phyloP scores from a whole-genome alignment of 1,140 invertebrate genomes.

The Physella acuta region DNA sequence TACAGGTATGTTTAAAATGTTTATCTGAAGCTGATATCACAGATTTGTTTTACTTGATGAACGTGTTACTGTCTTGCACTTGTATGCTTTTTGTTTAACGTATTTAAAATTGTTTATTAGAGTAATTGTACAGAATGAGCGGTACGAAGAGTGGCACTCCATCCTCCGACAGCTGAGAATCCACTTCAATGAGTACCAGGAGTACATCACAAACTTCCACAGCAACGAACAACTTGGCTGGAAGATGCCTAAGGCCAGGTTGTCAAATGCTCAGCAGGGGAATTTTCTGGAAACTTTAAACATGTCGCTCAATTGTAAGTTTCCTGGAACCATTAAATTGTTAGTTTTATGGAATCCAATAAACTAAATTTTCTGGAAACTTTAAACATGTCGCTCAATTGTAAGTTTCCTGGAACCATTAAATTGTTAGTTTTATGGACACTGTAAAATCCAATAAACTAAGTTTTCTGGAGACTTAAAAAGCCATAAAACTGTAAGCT shows the following conservation, averaged over 20 bases:
- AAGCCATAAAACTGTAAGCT: too few species aligned
- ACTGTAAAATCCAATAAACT: too few species aligned
- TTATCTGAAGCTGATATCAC: too few species aligned
- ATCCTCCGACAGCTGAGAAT: slow-evolving; percentile 82
- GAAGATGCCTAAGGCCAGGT: slow-evolving; percentile 78
- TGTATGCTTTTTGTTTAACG: too few species aligned
- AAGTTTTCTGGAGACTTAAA: too few species aligned
- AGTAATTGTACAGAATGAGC: slow-evolving; percentile 95
- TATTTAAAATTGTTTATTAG: slow-evolving; percentile 62
- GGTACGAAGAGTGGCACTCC: slow-evolving; percentile 95
- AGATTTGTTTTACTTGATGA: too few species aligned
- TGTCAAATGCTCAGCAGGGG: slow-evolving; percentile 90
- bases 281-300: slow-evolving; percentile 98
- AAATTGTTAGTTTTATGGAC: too few species aligned
- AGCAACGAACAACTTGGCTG: slow-evolving; percentile 64
- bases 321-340: too few species aligned
- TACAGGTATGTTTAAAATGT: too few species aligned
- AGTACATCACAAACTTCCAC: slow-evolving; percentile 85
- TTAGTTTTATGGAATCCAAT: too few species aligned
- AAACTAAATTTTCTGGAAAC: slow-evolving; percentile 98
- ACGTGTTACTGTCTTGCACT: too few species aligned
- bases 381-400: slow-evolving; percentile 95
- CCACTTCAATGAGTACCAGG: slow-evolving; percentile 89
- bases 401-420: too few species aligned
- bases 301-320: slow-evolving; percentile 93